phyloP scores from a whole-genome alignment of 2,888 invertebrate species.

The Norana najaformis region DNA sequence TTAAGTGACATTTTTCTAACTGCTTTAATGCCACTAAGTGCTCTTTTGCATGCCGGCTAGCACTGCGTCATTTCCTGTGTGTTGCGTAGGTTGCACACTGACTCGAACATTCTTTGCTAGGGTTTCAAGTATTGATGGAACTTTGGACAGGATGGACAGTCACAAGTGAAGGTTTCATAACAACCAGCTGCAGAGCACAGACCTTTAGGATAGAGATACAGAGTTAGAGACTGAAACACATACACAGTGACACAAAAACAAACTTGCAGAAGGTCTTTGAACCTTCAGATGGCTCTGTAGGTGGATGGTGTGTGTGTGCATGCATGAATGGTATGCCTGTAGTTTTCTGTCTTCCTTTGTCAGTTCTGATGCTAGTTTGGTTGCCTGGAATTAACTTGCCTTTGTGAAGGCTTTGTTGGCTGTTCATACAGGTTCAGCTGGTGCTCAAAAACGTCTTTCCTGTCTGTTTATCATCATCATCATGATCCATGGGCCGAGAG shows the following conservation, averaged over 20 bases:
- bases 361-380: neutral
- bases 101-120: neutral
- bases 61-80: neutral
- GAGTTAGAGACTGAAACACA: neutral
- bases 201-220: neutral
- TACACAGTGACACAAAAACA: neutral
- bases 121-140: constrained; percentile 6
- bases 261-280: neutral
- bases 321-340: too few species aligned
- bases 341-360: too few species aligned
- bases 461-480: neutral
- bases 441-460: neutral
- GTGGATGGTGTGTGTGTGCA: neutral
- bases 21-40: neutral
- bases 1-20: too few species aligned
- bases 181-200: neutral
- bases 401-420: neutral
- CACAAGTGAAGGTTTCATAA: neutral
- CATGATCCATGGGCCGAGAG: too few species aligned
- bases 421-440: neutral
- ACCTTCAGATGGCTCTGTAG: neutral
- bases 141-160: neutral
- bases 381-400: neutral
- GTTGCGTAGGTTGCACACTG: neutral
- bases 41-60: neutral